Percentiles rank a stretch among this genome's conserved stretches.
Conservation (phyloP, 2,797 vertebrate species). For the Xyrichtys novacula region DNA sequence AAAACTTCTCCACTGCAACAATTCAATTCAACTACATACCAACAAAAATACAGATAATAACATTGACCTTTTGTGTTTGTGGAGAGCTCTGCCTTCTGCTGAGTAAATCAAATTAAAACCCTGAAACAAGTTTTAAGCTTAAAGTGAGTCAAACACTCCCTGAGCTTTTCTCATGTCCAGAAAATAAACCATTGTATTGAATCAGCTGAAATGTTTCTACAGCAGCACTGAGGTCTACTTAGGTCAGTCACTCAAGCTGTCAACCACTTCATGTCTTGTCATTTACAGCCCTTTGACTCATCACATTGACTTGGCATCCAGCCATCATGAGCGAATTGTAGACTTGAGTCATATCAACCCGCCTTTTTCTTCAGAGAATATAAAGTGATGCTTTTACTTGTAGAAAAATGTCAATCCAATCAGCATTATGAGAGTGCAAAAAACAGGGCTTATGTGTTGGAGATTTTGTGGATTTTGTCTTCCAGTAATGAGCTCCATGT, state of each 20-base stretch:
- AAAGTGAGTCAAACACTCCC: not conserved
- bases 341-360: not conserved
- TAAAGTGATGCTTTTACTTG: not conserved
- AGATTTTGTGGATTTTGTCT: not conserved
- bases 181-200: not conserved
- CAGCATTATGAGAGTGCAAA: not conserved
- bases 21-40: no score
- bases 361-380: no score
- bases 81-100: no score
- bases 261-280: conserved; percentile 20
- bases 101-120: not conserved
- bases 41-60: no score
- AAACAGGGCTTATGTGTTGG: not conserved
- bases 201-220: not conserved
- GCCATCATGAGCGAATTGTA: conserved; percentile 5
- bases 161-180: not conserved
- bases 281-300: conserved; percentile 24
- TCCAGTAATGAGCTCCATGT: not conserved
- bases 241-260: conserved; percentile 17
- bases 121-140: not conserved
- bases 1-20: no score
- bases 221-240: not conserved
- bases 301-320: conserved; percentile 29
- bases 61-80: no score
- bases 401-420: not conserved